Percentiles rank a stretch among this genome's conserved stretches.
phyloP scores from a whole-genome alignment of 2,113 vertebrate genomes.

The Pelecanus crispus region DNA sequence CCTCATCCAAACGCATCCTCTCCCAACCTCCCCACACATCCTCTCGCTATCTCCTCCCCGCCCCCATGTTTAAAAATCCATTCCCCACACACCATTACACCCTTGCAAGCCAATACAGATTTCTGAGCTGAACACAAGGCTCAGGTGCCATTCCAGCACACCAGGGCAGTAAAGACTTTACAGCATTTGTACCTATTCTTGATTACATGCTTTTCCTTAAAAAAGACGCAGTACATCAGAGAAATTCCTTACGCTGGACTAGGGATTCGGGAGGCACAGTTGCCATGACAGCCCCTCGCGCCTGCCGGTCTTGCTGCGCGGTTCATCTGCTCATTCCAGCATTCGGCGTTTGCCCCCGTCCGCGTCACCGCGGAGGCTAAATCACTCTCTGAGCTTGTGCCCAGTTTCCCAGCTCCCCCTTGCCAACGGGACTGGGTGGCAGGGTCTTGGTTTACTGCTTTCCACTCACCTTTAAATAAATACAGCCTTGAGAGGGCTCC shows the following conservation, averaged over 20 bases:
- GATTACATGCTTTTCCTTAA: not conserved
- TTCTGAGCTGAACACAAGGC: not conserved
- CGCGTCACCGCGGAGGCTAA: rapidly evolving
- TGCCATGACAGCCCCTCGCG: conserved; percentile 24
- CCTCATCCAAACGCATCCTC: not conserved
- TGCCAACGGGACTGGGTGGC: rapidly evolving
- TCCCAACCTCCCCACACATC: not conserved
- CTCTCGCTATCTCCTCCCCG: rapidly evolving
- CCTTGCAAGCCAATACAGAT: rapidly evolving
- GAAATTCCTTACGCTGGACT: not conserved
- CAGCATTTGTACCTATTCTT: not conserved
- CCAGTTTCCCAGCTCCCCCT: not conserved
- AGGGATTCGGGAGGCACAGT: not conserved
- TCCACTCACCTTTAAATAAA: not conserved
- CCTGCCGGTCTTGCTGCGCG: not conserved
- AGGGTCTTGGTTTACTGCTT: not conserved
- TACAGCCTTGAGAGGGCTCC: not conserved
- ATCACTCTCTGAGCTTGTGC: not conserved
- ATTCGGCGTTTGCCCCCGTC: not conserved
- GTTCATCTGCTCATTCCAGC: not conserved
- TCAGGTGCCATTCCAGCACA: not conserved
- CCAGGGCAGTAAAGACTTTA: not conserved
- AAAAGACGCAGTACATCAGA: not conserved
- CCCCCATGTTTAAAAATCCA: not conserved
- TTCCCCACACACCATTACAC: not conserved